Evolutionary conservation across 2,797 vertebrate genomes (phyloP).

Genomic region (Cynodonichthys magdalenae): DNA sequence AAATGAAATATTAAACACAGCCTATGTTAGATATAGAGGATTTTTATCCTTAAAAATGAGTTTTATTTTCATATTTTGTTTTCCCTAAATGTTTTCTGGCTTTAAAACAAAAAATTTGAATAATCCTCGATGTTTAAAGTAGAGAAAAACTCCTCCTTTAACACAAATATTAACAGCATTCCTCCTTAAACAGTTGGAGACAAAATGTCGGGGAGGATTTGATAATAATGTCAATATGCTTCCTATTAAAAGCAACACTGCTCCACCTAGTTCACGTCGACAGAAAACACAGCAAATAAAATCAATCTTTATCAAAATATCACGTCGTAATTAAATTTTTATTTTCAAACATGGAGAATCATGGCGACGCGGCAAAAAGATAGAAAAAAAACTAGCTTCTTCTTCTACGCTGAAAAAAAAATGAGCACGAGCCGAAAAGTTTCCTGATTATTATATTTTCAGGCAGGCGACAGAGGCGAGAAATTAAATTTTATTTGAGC

Average conservation of each 20-base stretch:
- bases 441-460: conserved; percentile 51
- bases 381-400: background rate
- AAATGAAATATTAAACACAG: conserved; percentile 9
- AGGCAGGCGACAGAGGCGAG: conserved; percentile 21
- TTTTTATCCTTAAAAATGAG: conserved; percentile 34
- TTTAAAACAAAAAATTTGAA: conserved; percentile 9
- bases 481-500: conserved; percentile 56
- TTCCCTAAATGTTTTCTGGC: conserved; percentile 41
- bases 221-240: conserved; percentile 75
- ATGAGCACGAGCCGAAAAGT: conserved; percentile 56
- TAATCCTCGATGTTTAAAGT: conserved; percentile 50
- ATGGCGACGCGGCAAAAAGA: conserved; percentile 23
- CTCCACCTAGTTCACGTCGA: conserved; percentile 63
- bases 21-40: conserved; percentile 18
- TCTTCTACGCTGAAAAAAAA: conserved; percentile 4
- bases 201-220: conserved; percentile 73
- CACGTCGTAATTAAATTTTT: conserved; percentile 36
- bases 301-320: conserved; percentile 56
- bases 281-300: background rate
- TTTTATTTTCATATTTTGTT: conserved; percentile 14
- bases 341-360: conserved; percentile 24
- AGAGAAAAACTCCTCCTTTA: conserved; percentile 43
- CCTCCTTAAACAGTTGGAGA: conserved; percentile 67
- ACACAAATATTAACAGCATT: conserved; percentile 66
- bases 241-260: conserved; percentile 59